Evolutionary conservation across 2,888 invertebrate genomes (phyloP).

Genomic region (Stegophylla sp.): DNA sequence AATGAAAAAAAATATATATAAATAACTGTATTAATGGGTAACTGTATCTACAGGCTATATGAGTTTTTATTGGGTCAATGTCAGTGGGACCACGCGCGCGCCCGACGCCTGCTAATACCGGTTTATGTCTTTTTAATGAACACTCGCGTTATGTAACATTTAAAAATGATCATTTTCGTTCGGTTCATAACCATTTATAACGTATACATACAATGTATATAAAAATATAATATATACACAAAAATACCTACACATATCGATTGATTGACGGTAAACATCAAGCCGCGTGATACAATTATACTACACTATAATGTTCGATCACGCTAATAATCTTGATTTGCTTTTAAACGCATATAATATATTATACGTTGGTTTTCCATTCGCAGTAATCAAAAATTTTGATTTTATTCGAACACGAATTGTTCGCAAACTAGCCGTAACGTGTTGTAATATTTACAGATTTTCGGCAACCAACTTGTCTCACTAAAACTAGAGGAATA

Average conservation of each 20-base stretch:
- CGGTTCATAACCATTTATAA: conserved; percentile 16
- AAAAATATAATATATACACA: not conserved
- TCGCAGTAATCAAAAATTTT: not conserved
- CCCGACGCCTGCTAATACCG: conserved; percentile 38
- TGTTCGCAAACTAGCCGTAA: not conserved
- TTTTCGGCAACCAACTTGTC: not conserved
- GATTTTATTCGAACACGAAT: not conserved
- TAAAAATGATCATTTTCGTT: conserved; percentile 34
- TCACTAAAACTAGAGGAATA: no score
- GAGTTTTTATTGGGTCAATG: conserved; percentile 38
- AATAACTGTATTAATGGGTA: conserved; percentile 27
- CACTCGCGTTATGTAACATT: conserved; percentile 41
- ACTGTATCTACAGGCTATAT: not conserved
- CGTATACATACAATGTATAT: not conserved
- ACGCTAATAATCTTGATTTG: not conserved
- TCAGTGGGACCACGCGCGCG: conserved; percentile 45
- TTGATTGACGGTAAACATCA: conserved; percentile 41
- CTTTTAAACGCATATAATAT: not conserved
- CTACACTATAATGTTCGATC: not conserved
- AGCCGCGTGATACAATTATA: not conserved
- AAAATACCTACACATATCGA: conserved; percentile 4
- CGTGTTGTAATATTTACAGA: not conserved
- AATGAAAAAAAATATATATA: conserved; percentile 4
- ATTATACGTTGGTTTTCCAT: not conserved
- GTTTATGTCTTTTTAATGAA: conserved; percentile 49